Evolutionary conservation across 2,113 vertebrate genomes (phyloP), one percentile per base, ranked within the genome.

Genomic region (Sula dactylatra): DNA sequence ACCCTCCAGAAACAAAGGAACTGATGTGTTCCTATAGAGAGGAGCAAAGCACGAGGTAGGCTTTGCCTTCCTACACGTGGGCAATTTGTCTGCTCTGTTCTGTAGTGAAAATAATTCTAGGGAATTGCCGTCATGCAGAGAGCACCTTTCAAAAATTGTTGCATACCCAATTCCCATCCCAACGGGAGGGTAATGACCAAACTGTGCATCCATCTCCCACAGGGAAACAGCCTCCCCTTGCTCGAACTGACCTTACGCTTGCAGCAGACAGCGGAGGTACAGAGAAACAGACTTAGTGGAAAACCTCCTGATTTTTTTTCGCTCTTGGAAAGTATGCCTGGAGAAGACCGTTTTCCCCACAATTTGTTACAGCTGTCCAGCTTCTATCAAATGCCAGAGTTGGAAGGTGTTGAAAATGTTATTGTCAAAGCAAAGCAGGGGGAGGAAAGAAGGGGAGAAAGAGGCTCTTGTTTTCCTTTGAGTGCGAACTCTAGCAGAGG

Each of bases 151-250:
- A 16, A 2, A 2, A 65, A 17, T 2, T 5, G 11, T 2, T 12
- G 61, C 61, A 20, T 38, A 10, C 27, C 40, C 62, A n/a, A 29
- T 29, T 76, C 27, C 36, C 58, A 40, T 14, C 74, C 56, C 52
- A 55, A 3, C 7, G 1, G 40, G 54, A 45, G 25, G 21, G 13
- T 4, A 36, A 50, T 10, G 52, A 49, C 45, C 59, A n/a, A 67
- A 56, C 11, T 5, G 31, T 3, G 5, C 31, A 14, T 21, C 47
- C 58, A 10, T 3, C 26, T 58, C 29, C 49, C 0, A 1, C 0
- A 0, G 58, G 20, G n/a, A 47, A 66, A 20, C 19, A 7, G 47
- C 49, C 38, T 14, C 44, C 73, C 27, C 50, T 10, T 7, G 56
- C 31, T 58, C 12, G 0, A 7, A 7, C 49, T 4, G 50, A 45